These are phyloP conservation scores for Scaptomyza cyrtandrae DNA, from an alignment of 2,888 invertebrate species.

Conservation along the genomic window DNA sequence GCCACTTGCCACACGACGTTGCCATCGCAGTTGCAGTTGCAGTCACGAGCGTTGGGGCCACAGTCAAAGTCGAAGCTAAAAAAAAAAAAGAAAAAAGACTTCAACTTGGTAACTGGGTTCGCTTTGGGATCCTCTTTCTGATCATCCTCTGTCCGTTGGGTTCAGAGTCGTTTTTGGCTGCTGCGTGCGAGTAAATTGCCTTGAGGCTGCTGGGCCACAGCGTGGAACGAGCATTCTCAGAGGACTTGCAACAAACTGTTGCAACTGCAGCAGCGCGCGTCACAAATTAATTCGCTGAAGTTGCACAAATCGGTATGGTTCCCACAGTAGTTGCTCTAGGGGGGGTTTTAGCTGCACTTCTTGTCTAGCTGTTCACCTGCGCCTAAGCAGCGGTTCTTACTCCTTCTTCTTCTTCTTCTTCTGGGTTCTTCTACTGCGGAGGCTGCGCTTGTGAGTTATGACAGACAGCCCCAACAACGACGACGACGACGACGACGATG, in stretches of 20 bases:
- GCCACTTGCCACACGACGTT: conserved; percentile 77
- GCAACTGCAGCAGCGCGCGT: conserved; percentile 68
- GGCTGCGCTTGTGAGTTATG: conserved; percentile 76
- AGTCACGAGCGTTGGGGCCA: conserved; percentile 53
- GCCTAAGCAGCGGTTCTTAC: conserved; percentile 74
- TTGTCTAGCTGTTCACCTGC: conserved; percentile 75
- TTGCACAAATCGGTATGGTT: conserved; percentile 64
- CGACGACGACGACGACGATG: conserved; percentile 16
- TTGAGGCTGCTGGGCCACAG: conserved; percentile 58
- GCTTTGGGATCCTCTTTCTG: conserved; percentile 6
- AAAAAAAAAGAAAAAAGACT: neutral
- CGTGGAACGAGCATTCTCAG: conserved; percentile 48
- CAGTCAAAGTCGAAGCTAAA: conserved; percentile 7
- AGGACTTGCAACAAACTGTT: conserved; percentile 26
- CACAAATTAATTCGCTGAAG: conserved; percentile 78
- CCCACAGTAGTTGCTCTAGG: conserved; percentile 70
- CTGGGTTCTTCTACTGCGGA: conserved; percentile 24
- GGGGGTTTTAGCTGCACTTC: conserved; percentile 22
- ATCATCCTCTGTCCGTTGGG: conserved; percentile 8
- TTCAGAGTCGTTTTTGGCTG: conserved; percentile 36
- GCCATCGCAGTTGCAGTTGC: conserved; percentile 43
- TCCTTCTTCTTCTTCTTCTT: conserved; percentile 6
- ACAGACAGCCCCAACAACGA: conserved; percentile 65
- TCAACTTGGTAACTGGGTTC: conserved; percentile 7
- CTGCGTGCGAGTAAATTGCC: conserved; percentile 76